Evolutionary conservation across 2,888 invertebrate genomes (phyloP).

Genomic region (Vannuccia rotundouncinata): DNA sequence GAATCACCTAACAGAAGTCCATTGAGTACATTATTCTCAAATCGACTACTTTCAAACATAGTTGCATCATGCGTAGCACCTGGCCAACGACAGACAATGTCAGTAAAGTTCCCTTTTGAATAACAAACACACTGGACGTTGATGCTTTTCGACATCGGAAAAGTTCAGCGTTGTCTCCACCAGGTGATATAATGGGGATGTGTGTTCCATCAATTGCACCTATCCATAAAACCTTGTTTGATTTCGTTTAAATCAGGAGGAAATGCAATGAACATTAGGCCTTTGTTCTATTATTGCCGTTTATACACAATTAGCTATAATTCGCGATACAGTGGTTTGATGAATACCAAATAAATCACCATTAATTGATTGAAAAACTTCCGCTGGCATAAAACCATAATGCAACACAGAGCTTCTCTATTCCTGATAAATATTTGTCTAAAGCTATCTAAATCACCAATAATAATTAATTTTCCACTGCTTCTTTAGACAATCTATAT

Average conservation of each 20-base stretch:
- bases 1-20: neutral
- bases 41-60: neutral
- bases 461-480: conserved; percentile 1
- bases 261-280: neutral
- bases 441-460: conserved; percentile 2
- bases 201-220: too few species aligned
- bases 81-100: neutral
- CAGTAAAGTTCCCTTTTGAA: neutral
- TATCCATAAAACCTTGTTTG: too few species aligned
- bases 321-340: neutral
- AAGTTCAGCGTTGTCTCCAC: conserved; percentile 18
- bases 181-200: conserved; percentile 13
- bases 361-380: conserved; percentile 16
- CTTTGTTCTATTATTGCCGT: conserved; percentile 3
- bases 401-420: conserved; percentile 4
- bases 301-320: conserved; percentile 8
- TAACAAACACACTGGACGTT: conserved; percentile 13
- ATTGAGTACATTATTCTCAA: neutral
- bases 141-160: conserved; percentile 12
- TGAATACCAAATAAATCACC: conserved; percentile 2
- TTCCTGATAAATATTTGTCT: neutral
- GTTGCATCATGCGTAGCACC: neutral
- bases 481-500: conserved; percentile 23
- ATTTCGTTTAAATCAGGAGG: neutral
- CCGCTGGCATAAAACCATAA: conserved; percentile 16